These are phyloP conservation scores for Venustaconcha ellipsiformis DNA, from an alignment of 1,140 invertebrate species.

Conservation along the genomic window DNA sequence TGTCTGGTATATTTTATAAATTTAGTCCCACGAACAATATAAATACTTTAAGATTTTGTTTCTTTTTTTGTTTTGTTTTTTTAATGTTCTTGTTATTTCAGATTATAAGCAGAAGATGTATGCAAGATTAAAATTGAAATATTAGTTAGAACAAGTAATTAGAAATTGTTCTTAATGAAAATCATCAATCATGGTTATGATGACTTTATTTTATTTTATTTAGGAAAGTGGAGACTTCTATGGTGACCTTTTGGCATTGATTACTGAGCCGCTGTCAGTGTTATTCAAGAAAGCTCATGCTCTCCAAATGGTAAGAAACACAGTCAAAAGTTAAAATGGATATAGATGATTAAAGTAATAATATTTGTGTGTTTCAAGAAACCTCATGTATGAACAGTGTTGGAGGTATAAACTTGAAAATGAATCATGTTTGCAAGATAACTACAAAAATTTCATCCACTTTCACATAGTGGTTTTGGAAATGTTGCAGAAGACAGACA, in stretches of 20 bases:
- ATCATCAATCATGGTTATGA: neutral
- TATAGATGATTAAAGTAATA: too few relatives aligned
- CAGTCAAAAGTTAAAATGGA: too few relatives aligned
- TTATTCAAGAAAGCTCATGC: conserved; percentile 55
- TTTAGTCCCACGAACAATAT: neutral
- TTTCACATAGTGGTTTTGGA: too few relatives aligned
- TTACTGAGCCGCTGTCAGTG: conserved; percentile 45
- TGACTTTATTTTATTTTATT: neutral
- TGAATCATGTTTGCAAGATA: too few relatives aligned
- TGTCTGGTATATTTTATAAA: neutral
- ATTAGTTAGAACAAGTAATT: neutral
- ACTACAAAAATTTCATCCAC: too few relatives aligned
- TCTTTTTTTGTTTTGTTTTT: neutral
- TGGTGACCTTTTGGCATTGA: conserved; percentile 37
- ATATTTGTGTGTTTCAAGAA: too few relatives aligned
- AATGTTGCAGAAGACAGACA: too few relatives aligned
- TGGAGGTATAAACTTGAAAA: too few relatives aligned
- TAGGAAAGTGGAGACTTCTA: conserved; percentile 45
- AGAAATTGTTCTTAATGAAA: neutral
- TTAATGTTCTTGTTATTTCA: neutral
- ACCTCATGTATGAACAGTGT: too few relatives aligned
- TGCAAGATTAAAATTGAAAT: neutral
- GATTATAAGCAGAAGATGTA: neutral
- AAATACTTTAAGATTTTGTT: neutral
- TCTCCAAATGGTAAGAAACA: conserved; percentile 43